Evolutionary conservation across 2,113 vertebrate species (phyloP).

Genomic region (Apodemus speciosus): DNA sequence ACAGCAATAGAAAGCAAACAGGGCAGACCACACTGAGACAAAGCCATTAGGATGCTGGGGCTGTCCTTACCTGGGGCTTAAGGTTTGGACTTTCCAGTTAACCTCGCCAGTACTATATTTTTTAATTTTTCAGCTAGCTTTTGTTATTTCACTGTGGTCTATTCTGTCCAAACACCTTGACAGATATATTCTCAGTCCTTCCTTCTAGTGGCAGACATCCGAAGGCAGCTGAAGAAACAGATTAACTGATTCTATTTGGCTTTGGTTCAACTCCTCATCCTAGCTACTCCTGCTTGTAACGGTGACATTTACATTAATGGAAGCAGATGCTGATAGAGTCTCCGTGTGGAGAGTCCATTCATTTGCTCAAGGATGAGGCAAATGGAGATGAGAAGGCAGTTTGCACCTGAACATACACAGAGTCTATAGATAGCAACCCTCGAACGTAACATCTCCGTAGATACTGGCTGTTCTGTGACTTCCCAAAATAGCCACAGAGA

Average conservation of each 20-base stretch:
- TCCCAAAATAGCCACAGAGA: not conserved
- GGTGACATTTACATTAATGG: conserved; percentile 15
- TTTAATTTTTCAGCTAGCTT: not conserved
- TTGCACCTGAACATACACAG: conserved; percentile 37
- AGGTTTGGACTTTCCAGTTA: not conserved
- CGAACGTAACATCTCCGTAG: not conserved
- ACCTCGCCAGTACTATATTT: not conserved
- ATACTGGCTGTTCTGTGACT: not conserved
- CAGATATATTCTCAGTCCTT: not conserved
- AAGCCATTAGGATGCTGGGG: not conserved
- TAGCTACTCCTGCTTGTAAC: not conserved
- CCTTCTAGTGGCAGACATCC: not conserved
- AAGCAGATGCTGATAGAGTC: not conserved
- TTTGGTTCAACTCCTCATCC: conserved; percentile 19
- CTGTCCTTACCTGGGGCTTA: conserved; percentile 13
- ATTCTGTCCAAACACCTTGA: not conserved
- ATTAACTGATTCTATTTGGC: conserved; percentile 25
- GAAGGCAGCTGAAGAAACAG: not conserved
- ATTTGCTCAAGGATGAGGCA: conserved; percentile 37
- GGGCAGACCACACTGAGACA: not conserved
- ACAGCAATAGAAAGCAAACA: not conserved
- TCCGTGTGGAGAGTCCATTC: conserved; percentile 3
- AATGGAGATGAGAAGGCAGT: conserved; percentile 19
- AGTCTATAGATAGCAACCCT: not conserved
- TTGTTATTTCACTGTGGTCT: not conserved